Evolutionary conservation across 92 coral and sea anemone genomes (phyloP).

Genomic region (Galaxea fascicularis): DNA sequence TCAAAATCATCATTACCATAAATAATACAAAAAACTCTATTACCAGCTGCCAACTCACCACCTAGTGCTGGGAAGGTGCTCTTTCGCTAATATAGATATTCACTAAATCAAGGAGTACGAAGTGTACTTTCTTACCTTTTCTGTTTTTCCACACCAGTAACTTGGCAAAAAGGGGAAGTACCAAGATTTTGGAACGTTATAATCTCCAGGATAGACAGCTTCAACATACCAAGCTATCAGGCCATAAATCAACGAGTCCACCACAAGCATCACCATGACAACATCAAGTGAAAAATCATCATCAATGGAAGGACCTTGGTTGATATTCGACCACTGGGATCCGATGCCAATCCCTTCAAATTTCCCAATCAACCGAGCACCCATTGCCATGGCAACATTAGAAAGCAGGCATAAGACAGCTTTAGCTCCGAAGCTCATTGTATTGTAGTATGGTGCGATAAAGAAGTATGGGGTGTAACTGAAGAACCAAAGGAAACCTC

Average conservation of each 20-base stretch:
- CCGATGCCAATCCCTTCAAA: conserved; percentile 95
- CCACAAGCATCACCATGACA: conserved; percentile 87
- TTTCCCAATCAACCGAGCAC: conserved; percentile 86
- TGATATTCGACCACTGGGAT: conserved; percentile 90
- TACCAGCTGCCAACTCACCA: no score
- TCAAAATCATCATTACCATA: no score
- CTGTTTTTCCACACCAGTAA: conserved; percentile 93
- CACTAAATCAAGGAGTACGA: no score
- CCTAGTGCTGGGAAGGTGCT: no score
- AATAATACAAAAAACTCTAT: no score
- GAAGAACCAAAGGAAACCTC: conserved; percentile 91
- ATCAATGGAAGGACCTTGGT: conserved; percentile 87
- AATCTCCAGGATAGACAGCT: conserved; percentile 96
- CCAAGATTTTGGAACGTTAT: conserved; percentile 90
- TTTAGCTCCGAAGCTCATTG: conserved; percentile 79
- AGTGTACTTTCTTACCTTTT: conserved; percentile 65
- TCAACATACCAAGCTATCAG: conserved; percentile 95
- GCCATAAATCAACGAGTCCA: conserved; percentile 83
- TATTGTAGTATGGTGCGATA: conserved; percentile 76
- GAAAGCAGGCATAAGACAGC: conserved; percentile 80
- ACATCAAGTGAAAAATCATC: conserved; percentile 80
- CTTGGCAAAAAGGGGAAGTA: conserved; percentile 85
- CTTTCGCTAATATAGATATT: no score
- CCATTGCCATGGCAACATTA: conserved; percentile 86
- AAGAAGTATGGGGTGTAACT: conserved; percentile 83